phyloP scores from a whole-genome alignment of 2,888 invertebrate genomes.

The Eumerus sabulonum region DNA sequence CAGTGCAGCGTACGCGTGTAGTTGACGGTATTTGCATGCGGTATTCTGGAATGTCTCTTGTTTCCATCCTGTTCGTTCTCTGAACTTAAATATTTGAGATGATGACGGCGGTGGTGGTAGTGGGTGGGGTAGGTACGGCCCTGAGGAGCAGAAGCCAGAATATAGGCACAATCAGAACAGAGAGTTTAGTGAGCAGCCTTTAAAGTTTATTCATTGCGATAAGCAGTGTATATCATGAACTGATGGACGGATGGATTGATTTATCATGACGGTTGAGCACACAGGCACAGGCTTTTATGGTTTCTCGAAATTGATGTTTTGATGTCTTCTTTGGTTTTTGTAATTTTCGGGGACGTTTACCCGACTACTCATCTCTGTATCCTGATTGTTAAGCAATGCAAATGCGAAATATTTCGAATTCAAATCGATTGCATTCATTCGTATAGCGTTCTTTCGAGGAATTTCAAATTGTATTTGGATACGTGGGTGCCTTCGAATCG shows the following conservation, averaged over 20 bases:
- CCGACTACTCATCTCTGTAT: too few species aligned
- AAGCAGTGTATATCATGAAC: background rate
- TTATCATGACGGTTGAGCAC: constrained; percentile 3
- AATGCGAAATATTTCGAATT: too few species aligned
- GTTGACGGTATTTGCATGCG: constrained; percentile 21
- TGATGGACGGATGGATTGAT: constrained; percentile 4
- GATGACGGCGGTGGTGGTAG: too few species aligned
- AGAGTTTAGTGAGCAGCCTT: background rate
- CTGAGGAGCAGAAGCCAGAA: too few species aligned
- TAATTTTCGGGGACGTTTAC: too few species aligned
- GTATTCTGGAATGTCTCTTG: constrained; percentile 7
- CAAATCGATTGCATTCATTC: too few species aligned
- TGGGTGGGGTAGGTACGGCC: too few species aligned
- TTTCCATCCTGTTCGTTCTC: background rate
- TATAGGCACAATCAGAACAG: background rate
- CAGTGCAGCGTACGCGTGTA: background rate
- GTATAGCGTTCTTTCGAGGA: too few species aligned
- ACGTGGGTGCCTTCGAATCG: too few species aligned
- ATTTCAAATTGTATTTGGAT: too few species aligned
- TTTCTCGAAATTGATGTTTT: constrained; percentile 6
- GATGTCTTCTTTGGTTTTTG: too few species aligned
- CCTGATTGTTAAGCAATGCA: too few species aligned
- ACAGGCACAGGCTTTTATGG: constrained; percentile 4
- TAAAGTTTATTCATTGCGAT: constrained; percentile 3
- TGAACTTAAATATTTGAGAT: background rate